Conservation (phyloP, 2,888 invertebrate species). For the Clostera curtula region DNA sequence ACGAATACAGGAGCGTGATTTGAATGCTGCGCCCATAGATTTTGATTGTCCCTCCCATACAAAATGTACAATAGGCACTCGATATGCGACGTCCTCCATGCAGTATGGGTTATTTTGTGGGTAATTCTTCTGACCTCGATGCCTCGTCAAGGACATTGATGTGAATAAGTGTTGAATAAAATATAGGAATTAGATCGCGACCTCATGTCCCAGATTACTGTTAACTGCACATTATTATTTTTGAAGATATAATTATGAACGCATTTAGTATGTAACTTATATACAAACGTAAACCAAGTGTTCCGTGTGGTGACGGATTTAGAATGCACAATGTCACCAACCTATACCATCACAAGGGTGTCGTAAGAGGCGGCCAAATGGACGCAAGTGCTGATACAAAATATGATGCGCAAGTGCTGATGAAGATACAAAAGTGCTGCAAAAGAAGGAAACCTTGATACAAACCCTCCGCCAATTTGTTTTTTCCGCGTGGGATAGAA, state of each 20-base stretch:
- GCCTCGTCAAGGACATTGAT: constrained; percentile 56
- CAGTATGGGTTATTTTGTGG: constrained; percentile 43
- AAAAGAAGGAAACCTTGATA: no score
- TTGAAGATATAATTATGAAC: no score
- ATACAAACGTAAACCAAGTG: no score
- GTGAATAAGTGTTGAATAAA: constrained; percentile 33
- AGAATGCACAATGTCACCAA: constrained; percentile 3
- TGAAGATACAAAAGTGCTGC: no score
- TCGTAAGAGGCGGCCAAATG: neutral
- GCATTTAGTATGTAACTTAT: no score
- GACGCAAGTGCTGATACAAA: neutral
- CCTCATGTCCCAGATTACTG: no score
- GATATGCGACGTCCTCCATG: constrained; percentile 52
- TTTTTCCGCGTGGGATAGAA: no score
- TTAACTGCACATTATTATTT: no score
- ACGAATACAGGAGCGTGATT: constrained; percentile 64
- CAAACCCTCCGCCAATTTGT: no score
- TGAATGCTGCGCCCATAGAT: constrained; percentile 48
- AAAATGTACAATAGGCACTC: constrained; percentile 57
- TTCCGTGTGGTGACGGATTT: no score
- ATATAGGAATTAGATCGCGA: constrained; percentile 20
- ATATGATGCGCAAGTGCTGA: neutral
- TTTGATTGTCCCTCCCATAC: constrained; percentile 49
- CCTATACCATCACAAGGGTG: no score
- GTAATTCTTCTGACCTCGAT: constrained; percentile 64